Evolutionary conservation across 2,113 vertebrate genomes (phyloP).

Genomic region (Chelonoidis abingdonii): DNA sequence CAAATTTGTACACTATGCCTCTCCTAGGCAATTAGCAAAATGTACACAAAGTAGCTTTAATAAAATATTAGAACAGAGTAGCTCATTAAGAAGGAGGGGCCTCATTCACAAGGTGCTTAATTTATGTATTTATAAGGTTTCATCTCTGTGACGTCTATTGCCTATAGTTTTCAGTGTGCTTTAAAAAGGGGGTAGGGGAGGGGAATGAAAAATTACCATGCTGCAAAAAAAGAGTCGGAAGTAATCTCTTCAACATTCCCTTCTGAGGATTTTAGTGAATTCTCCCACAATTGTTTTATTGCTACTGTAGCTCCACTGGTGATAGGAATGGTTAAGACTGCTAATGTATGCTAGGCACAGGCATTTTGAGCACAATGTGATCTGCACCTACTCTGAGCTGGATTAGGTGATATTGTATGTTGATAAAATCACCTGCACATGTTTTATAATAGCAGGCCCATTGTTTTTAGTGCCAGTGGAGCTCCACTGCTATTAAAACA

Average conservation of each 20-base stretch:
- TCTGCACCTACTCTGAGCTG: neutral
- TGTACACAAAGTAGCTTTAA: neutral
- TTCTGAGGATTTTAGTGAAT: neutral
- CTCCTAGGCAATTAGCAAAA: neutral
- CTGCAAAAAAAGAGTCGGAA: neutral
- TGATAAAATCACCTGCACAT: neutral
- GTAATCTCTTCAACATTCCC: fast-evolving
- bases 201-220: fast-evolving
- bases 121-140: neutral
- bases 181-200: neutral
- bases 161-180: neutral
- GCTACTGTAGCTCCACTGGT: neutral
- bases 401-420: neutral
- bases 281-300: neutral
- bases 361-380: neutral
- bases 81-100: neutral
- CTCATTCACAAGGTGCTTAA: neutral
- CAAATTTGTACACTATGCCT: neutral
- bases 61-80: neutral
- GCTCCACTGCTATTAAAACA: neutral
- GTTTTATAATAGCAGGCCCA: neutral
- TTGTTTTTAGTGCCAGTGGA: neutral
- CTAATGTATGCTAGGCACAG: neutral
- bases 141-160: neutral
- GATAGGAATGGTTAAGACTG: neutral